These are phyloP conservation scores for Platynereis dumerilii DNA, from an alignment of 2,888 invertebrate species.

Conservation along the genomic window DNA sequence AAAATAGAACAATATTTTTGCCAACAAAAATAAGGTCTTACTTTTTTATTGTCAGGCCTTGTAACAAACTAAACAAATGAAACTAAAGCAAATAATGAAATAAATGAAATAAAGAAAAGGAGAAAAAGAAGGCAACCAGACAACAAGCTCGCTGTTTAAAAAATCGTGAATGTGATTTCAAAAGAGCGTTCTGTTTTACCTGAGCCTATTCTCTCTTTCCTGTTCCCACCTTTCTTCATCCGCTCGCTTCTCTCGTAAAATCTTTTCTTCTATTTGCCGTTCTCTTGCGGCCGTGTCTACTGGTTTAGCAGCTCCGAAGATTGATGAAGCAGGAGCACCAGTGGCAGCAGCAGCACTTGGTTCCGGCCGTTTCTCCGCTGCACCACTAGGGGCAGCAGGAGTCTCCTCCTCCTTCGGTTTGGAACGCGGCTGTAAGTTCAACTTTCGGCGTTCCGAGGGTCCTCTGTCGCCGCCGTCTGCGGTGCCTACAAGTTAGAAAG, in stretches of 20 bases:
- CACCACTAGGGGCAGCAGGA: not conserved
- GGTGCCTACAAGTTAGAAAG: too few relatives aligned
- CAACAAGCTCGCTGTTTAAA: too few relatives aligned
- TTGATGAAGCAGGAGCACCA: slow-evolving; percentile 68
- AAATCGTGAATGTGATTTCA: too few relatives aligned
- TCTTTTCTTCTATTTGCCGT: slow-evolving; percentile 87
- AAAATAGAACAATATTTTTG: too few relatives aligned
- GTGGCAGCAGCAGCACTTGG: not conserved
- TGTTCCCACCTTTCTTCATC: slow-evolving; percentile 33
- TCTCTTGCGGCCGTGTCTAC: slow-evolving; percentile 92
- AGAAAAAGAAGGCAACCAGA: not conserved
- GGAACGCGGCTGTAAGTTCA: slow-evolving; percentile 82
- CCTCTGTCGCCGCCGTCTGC: slow-evolving; percentile 5
- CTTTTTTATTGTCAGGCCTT: too few relatives aligned
- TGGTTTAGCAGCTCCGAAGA: slow-evolving; percentile 94
- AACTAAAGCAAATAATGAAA: not conserved
- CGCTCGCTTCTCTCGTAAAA: slow-evolving; percentile 57
- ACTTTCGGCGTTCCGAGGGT: slow-evolving; percentile 70
- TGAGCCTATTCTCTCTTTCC: slow-evolving; percentile 30
- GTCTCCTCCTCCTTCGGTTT: slow-evolving; percentile 71
- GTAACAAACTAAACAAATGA: not conserved
- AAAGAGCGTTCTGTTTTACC: slow-evolving; percentile 4
- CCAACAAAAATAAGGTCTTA: too few relatives aligned
- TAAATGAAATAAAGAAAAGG: not conserved
- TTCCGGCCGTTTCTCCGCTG: not conserved